A percentile compares a stretch with the other conserved stretches of the same genome.
Evolutionary conservation across 2,888 invertebrate genomes (phyloP).

Genomic region (Epinotia ramella): DNA sequence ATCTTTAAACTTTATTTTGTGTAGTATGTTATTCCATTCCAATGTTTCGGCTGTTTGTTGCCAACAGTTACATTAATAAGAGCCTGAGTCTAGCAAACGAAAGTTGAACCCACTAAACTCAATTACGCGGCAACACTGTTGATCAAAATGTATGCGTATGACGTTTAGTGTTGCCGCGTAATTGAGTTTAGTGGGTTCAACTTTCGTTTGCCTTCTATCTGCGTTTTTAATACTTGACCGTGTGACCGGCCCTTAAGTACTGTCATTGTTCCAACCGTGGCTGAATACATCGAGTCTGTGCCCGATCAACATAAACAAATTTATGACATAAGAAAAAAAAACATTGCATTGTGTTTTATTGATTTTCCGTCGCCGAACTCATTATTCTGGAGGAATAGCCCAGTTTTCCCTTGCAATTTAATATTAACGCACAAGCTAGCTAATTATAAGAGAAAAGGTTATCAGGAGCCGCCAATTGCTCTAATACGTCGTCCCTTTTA

Average conservation of each 20-base stretch:
- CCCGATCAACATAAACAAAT: slow-evolving; percentile 58
- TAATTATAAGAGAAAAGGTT: slow-evolving; percentile 47
- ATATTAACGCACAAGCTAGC: slow-evolving; percentile 46
- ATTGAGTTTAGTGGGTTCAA: no score
- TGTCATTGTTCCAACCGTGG: slow-evolving; percentile 46
- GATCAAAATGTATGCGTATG: no score
- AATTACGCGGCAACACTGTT: no score
- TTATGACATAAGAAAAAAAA: slow-evolving; percentile 71
- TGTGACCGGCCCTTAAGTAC: slow-evolving; percentile 16
- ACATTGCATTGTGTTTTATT: slow-evolving; percentile 69
- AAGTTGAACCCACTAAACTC: no score
- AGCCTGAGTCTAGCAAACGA: no score
- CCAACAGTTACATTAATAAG: no score
- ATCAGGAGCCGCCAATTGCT: slow-evolving; percentile 39
- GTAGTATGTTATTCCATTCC: no score
- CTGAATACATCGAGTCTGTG: slow-evolving; percentile 52
- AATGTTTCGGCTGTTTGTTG: no score
- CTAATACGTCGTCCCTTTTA: slow-evolving; percentile 42
- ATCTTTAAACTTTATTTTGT: no score
- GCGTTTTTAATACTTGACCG: neutral
- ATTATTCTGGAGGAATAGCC: slow-evolving; percentile 51
- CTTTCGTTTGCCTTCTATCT: no score
- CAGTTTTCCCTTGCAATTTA: slow-evolving; percentile 45
- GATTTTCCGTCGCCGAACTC: slow-evolving; percentile 71
- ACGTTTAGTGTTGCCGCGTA: no score